These are phyloP conservation scores for Sciaenops ocellatus DNA, from an alignment of 2,797 vertebrate species.

Conservation along the genomic window DNA sequence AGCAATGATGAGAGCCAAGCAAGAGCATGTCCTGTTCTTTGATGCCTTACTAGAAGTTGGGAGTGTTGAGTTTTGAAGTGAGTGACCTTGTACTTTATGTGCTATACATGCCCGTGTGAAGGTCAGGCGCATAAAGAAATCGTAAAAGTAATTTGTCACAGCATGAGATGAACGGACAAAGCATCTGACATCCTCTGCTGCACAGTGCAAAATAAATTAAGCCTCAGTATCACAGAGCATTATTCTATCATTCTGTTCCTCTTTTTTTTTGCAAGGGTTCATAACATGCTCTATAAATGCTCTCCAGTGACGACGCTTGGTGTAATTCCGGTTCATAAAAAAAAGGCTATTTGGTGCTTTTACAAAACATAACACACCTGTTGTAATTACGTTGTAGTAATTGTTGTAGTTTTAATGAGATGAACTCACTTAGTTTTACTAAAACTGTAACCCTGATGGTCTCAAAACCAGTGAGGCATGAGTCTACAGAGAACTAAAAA, in stretches of 20 bases:
- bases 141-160: conserved; percentile 58
- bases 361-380: conserved; percentile 48
- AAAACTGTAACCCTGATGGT: conserved; percentile 39
- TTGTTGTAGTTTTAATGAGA: conserved; percentile 55
- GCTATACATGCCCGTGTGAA: conserved; percentile 44
- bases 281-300: conserved; percentile 47
- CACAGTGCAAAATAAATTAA: conserved; percentile 55
- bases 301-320: conserved; percentile 17
- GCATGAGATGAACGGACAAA: conserved; percentile 44
- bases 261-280: conserved; percentile 20
- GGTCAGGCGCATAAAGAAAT: conserved; percentile 57
- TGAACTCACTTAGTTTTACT: conserved; percentile 40
- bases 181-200: conserved; percentile 40
- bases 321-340: conserved; percentile 44
- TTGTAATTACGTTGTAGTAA: conserved; percentile 50
- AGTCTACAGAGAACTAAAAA: conserved; percentile 35
- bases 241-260: conserved; percentile 52
- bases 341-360: conserved; percentile 45
- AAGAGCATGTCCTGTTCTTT: conserved; percentile 26
- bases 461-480: conserved; percentile 27
- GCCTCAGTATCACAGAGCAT: conserved; percentile 31
- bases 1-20: conserved; percentile 22
- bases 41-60: conserved; percentile 36
- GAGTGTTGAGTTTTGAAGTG: conserved; percentile 21
- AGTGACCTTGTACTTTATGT: conserved; percentile 50